phyloP scores from a whole-genome alignment of 2,797 vertebrate species.

The Sebastes kiyomatsui region DNA sequence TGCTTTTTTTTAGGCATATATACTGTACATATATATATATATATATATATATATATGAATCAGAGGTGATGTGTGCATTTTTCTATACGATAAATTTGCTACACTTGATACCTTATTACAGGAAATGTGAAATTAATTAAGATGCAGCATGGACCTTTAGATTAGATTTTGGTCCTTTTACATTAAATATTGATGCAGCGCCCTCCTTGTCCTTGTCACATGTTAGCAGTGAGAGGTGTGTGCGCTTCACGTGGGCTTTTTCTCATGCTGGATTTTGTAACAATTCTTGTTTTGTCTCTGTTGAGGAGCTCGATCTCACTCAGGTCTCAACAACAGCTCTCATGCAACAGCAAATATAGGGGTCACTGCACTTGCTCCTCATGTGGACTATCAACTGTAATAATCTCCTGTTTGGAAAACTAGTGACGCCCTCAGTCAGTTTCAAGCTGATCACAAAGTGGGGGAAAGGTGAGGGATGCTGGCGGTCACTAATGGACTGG shows the following conservation, averaged over 20 bases:
- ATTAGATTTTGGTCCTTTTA: not conserved
- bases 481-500: constrained; percentile 59
- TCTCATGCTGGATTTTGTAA: not conserved
- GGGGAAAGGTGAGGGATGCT: constrained; percentile 65
- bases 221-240: not conserved
- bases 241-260: not conserved
- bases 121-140: not conserved
- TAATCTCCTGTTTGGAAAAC: constrained; percentile 5
- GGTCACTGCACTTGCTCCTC: not conserved
- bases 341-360: not conserved
- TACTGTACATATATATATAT: not conserved
- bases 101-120: not conserved
- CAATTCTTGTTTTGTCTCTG: not conserved
- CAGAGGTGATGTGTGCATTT: not conserved
- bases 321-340: not conserved
- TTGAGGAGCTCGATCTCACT: not conserved
- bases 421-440: constrained; percentile 13
- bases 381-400: constrained; percentile 8
- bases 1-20: no score
- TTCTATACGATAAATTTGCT: not conserved
- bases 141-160: not conserved
- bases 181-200: not conserved
- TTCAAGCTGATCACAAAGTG: constrained; percentile 34
- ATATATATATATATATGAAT: not conserved
- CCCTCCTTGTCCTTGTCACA: not conserved